A percentile compares a stretch with the other conserved stretches of the same genome.
Evolutionary conservation across 2,888 invertebrate genomes (phyloP).

Genomic region (Drosophila macrospina): DNA sequence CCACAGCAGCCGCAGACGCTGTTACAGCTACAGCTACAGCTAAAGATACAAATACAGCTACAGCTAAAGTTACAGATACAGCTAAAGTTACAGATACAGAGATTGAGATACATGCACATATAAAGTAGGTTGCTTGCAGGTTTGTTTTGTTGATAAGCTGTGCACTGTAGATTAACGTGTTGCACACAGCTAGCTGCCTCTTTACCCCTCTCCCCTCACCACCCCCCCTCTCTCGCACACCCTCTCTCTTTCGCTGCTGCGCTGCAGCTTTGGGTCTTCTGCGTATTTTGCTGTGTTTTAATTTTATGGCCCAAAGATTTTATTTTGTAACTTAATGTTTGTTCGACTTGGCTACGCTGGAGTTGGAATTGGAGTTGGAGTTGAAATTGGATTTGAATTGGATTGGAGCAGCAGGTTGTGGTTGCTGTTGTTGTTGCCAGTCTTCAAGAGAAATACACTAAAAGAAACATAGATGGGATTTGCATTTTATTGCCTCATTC

Average conservation of each 20-base stretch:
- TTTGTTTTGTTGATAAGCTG: conserved; percentile 60
- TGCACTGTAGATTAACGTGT: conserved; percentile 71
- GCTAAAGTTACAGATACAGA: conserved; percentile 8
- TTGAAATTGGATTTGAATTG: conserved; percentile 35
- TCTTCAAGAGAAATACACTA: conserved; percentile 57
- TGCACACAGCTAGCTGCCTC: conserved; percentile 29
- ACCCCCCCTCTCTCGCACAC: conserved; percentile 3
- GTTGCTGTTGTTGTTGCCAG: conserved; percentile 18
- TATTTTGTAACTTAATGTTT: conserved; percentile 81
- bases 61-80: conserved; percentile 8
- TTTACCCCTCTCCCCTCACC: neutral
- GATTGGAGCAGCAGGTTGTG: conserved; percentile 68
- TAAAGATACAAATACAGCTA: conserved; percentile 15
- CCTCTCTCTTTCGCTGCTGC: conserved; percentile 6
- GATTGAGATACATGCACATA: conserved; percentile 67
- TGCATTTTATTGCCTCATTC: conserved; percentile 59
- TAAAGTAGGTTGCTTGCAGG: conserved; percentile 71
- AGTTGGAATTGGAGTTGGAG: conserved; percentile 16
- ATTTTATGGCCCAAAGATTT: conserved; percentile 79
- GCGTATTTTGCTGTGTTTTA: conserved; percentile 69
- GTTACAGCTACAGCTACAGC: conserved; percentile 26
- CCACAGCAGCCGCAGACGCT: conserved; percentile 50
- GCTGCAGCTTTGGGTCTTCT: conserved; percentile 33
- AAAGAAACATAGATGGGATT: conserved; percentile 41
- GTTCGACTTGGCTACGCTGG: conserved; percentile 56